Percentiles rank a stretch among this genome's conserved stretches.
These are phyloP conservation scores for Phataginus tricuspis DNA, from an alignment of 2,797 vertebrate genomes.

Conservation along the genomic window DNA sequence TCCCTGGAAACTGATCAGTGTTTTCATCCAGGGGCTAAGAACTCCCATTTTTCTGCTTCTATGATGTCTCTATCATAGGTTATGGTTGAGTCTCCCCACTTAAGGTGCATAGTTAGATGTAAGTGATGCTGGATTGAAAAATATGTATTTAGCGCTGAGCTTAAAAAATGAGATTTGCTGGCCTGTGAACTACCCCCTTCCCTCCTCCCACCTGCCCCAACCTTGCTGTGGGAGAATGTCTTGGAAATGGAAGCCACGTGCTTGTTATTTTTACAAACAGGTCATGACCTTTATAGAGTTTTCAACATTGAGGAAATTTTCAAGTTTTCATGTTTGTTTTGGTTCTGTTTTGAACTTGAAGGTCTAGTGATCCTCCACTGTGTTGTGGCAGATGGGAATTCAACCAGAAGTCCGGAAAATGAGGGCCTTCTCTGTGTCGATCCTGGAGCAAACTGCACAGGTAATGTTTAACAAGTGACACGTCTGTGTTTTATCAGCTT, in stretches of 20 bases:
- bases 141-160: background rate
- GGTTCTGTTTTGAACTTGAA: conserved; percentile 66
- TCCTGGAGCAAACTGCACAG: conserved; percentile 76
- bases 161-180: background rate
- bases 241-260: background rate
- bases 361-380: conserved; percentile 76
- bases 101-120: background rate
- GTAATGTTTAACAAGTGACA: conserved; percentile 49
- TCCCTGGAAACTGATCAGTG: background rate
- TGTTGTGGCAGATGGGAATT: conserved; percentile 74
- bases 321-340: conserved; percentile 47
- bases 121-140: background rate
- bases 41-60: background rate
- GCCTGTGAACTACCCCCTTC: background rate
- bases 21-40: background rate
- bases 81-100: background rate
- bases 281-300: background rate
- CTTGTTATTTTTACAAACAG: background rate
- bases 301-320: background rate
- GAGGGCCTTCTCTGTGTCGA: conserved; percentile 63
- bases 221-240: background rate
- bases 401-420: conserved; percentile 63
- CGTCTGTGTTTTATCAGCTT: background rate
- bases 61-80: background rate
- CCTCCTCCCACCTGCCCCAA: too few species aligned